phyloP scores from a whole-genome alignment of 2,797 vertebrate species.

The Chiloscyllium punctatum region DNA sequence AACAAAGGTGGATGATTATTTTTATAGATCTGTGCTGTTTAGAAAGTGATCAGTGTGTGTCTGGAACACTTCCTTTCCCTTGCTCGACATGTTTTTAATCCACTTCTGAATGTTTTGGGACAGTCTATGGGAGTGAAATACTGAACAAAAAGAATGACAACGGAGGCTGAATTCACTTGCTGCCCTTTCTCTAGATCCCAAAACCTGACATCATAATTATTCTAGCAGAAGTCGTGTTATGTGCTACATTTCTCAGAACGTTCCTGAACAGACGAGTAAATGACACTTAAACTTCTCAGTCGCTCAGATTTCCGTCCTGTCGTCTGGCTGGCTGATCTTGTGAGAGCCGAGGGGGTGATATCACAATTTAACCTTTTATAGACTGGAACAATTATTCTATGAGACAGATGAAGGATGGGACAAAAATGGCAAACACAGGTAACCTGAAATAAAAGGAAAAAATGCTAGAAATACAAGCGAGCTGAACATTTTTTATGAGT shows the following conservation, averaged over 20 bases:
- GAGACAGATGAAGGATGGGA: not conserved
- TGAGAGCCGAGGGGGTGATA: not conserved
- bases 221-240: constrained; percentile 40
- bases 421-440: not conserved
- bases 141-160: not conserved
- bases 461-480: not conserved
- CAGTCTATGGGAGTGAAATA: constrained; percentile 15
- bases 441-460: not conserved
- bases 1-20: constrained; percentile 34
- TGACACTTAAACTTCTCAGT: not conserved
- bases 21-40: not conserved
- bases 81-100: constrained; percentile 19
- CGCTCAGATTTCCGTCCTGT: not conserved
- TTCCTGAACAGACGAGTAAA: constrained; percentile 1
- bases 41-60: constrained; percentile 40
- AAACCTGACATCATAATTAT: constrained; percentile 41
- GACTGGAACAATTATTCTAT: not conserved
- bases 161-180: not conserved
- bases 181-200: constrained; percentile 36
- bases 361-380: not conserved
- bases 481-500: not conserved
- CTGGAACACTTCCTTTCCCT: constrained; percentile 42
- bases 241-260: not conserved
- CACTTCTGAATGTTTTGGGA: constrained; percentile 14
- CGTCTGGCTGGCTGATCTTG: not conserved